Evolutionary conservation across 1,140 invertebrate species (phyloP), one percentile per base, ranked within the genome.

Genomic region (Lasioglossum baleicum): DNA sequence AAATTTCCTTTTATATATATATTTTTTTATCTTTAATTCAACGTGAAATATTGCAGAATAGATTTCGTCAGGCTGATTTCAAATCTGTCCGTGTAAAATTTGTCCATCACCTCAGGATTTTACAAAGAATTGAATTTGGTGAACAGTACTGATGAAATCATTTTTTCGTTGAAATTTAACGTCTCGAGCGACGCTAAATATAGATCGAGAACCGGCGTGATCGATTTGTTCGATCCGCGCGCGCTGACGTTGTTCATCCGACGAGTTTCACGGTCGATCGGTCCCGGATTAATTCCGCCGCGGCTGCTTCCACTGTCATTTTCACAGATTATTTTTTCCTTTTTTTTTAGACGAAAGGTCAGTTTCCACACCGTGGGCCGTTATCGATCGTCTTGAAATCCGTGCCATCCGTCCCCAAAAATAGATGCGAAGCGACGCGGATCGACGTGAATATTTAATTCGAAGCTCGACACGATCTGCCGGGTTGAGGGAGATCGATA

Each of bases 341-440:
- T 58, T 58, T 58, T 58, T 35, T 63, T 63, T 63, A 63, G 26
- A 63, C 61, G 61, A 40, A 63, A 63, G 61, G 61, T 63, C 61
- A 63, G 31, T 7, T 35, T 40, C 31, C 31, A 7, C 7, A 7
- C 11, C 5, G 61, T 44, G 42, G 0, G 44, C 1, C 15, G 6
- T n/a, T 63, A 63, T 63, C 61, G 61, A 63, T 63, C 5, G 17
- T 35, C 61, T 17, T 5, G n/a, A 13, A 15, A 63, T 35, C 31
- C 13, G 6, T 20, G 61, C 15, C 5, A n/a, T 17, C 17, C 53
- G 31, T 15, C 17, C 11, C 6, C 6, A 7, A 63, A 63, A 63
- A 63, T 7, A 7, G 31, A 11, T 31, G 61, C 4, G 5, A 20
- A 63, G 40, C 15, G 15, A 22, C 26, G 60, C 58, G 58, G 17